Conservation (phyloP, 2,888 invertebrate genomes). For the Drosophila seclusa region DNA sequence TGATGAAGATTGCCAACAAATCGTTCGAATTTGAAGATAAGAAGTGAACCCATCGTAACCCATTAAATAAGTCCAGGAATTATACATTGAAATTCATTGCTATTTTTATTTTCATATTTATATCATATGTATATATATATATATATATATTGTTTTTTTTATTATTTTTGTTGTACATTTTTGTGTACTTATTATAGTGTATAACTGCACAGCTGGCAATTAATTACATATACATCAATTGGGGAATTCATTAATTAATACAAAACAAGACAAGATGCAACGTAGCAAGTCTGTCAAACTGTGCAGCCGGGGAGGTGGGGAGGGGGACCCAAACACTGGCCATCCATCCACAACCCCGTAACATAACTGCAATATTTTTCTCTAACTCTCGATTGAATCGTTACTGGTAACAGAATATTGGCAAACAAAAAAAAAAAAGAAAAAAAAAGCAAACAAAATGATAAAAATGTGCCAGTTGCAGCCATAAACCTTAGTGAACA, state of each 20-base stretch:
- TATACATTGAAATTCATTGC: slow-evolving; percentile 55
- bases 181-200: slow-evolving; percentile 42
- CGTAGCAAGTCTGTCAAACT: slow-evolving; percentile 22
- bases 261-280: slow-evolving; percentile 23
- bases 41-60: neutral
- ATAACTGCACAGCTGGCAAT: slow-evolving; percentile 56
- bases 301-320: neutral
- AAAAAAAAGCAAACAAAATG: neutral
- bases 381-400: neutral
- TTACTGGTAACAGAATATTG: neutral
- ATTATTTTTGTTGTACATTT: slow-evolving; percentile 36
- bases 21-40: neutral
- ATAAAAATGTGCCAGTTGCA: slow-evolving; percentile 44
- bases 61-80: slow-evolving; percentile 1
- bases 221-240: slow-evolving; percentile 35
- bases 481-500: slow-evolving; percentile 46
- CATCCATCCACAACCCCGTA: slow-evolving; percentile 5
- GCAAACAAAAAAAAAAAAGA: neutral
- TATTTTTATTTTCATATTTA: slow-evolving; percentile 52
- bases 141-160: neutral
- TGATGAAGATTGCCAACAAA: neutral
- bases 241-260: slow-evolving; percentile 37
- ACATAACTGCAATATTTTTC: neutral
- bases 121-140: slow-evolving; percentile 35
- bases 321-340: neutral